phyloP scores from a whole-genome alignment of 2,113 vertebrate genomes.

The Synodontis membranacea region DNA sequence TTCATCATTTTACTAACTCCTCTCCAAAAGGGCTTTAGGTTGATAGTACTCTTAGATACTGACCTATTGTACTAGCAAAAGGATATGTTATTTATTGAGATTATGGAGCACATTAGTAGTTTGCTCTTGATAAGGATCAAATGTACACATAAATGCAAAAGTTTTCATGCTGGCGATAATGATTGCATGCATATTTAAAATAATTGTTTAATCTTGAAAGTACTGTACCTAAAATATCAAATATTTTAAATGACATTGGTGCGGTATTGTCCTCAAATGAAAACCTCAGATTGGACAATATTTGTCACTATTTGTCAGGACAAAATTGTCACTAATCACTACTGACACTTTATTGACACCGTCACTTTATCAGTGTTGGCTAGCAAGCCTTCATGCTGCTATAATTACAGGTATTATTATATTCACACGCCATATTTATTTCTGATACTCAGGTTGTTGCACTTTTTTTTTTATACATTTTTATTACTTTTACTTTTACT shows the following conservation, averaged over 20 bases:
- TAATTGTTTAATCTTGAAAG: neutral
- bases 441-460: too few species aligned
- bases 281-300: too few species aligned
- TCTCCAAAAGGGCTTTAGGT: neutral
- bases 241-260: neutral
- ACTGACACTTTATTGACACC: too few species aligned
- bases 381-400: too few species aligned
- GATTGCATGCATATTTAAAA: neutral
- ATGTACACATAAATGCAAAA: neutral
- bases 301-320: too few species aligned
- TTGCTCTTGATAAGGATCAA: neutral
- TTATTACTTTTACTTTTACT: too few species aligned
- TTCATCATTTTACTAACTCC: neutral
- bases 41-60: neutral
- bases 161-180: neutral
- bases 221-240: neutral
- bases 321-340: too few species aligned
- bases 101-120: neutral
- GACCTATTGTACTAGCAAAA: neutral
- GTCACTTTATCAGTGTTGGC: too few species aligned
- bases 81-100: neutral
- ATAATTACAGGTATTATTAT: too few species aligned
- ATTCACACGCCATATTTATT: too few species aligned
- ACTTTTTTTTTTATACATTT: too few species aligned
- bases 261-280: neutral